Evolutionary conservation across 1,140 invertebrate species (phyloP), one percentile per base, ranked within the genome.

Genomic region (Papilio helenus): DNA sequence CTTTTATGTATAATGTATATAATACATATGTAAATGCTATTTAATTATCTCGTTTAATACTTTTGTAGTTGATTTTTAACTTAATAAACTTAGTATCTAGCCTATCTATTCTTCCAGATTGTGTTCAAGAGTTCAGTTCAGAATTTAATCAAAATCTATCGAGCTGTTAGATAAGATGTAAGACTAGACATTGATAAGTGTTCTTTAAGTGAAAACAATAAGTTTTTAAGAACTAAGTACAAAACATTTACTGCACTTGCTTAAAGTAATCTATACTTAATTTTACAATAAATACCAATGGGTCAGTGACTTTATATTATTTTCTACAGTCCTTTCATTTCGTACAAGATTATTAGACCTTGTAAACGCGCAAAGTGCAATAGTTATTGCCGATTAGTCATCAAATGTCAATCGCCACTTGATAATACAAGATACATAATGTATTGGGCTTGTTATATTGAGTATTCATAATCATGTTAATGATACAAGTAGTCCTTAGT

Each of bases 331-430:
- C 86, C 84, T 88, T 86, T 85, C 81, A 83, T 86, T 86, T 79
- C 68, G 81, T 78, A 82, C 81, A 85, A 86, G 84, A 88, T 88
- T 86, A 89, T 90, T 91, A 89, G 89, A 91, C 91, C 90, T 93
- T 91, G 90, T 86, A 90, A 90, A 73, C 74, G 71, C 80, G 71
- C 80, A 51, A 77, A 77, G 29, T 77, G 76, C 76, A 77, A 49
- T 49, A 42, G 5, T 55, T 26, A 26, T 77, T 77, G 76, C 61
- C 84, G 85, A 92, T 93, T 93, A 93, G 91, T 93, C 91, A 93
- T 93, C 90, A 88, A 88, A 88, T 87, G 86, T 87, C 87, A 84
- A 85, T 87, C 85, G n/a, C 3, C 26, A 61, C 29, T 61, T 42
- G 18, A 77, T 51, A 74, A 46, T 18, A 55, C 34, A 26, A 29